Evolutionary conservation across 1,140 invertebrate species (phyloP).

Genomic region (Ditylenchus dipsaci): DNA sequence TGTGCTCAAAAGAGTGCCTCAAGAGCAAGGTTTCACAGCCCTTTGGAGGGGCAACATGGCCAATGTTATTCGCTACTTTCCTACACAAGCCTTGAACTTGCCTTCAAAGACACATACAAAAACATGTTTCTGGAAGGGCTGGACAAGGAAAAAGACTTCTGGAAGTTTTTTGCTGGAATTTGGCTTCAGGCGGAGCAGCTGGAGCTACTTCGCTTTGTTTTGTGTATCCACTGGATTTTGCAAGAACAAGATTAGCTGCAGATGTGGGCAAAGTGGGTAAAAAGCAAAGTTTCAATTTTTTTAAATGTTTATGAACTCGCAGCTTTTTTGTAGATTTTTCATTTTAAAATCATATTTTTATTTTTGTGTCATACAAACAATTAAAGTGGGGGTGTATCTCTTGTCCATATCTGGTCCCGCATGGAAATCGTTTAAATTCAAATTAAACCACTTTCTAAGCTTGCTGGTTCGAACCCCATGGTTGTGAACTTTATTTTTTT

Average conservation of each 20-base stretch:
- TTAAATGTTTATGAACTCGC: too few species aligned
- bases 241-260: slow-evolving; percentile 59
- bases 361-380: too few species aligned
- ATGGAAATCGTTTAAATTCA: too few species aligned
- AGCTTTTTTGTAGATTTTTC: too few species aligned
- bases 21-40: slow-evolving; percentile 50
- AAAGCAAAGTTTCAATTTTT: too few species aligned
- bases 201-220: slow-evolving; percentile 60
- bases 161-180: slow-evolving; percentile 73
- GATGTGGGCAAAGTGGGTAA: slow-evolving; percentile 55
- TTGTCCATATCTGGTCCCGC: too few species aligned
- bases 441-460: too few species aligned
- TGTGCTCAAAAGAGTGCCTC: slow-evolving; percentile 49
- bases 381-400: too few species aligned
- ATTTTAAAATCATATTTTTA: too few species aligned
- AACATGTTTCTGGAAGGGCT: slow-evolving; percentile 61
- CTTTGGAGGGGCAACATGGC: slow-evolving; percentile 55
- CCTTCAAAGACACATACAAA: slow-evolving; percentile 59
- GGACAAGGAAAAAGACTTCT: slow-evolving; percentile 80
- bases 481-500: too few species aligned
- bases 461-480: too few species aligned
- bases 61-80: slow-evolving; percentile 57
- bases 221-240: slow-evolving; percentile 60
- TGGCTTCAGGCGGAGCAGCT: slow-evolving; percentile 59
- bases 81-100: slow-evolving; percentile 58